Evolutionary conservation across 2,113 vertebrate genomes (phyloP), one percentile per base, ranked within the genome.

Genomic region (Hippocampus barbouri): DNA sequence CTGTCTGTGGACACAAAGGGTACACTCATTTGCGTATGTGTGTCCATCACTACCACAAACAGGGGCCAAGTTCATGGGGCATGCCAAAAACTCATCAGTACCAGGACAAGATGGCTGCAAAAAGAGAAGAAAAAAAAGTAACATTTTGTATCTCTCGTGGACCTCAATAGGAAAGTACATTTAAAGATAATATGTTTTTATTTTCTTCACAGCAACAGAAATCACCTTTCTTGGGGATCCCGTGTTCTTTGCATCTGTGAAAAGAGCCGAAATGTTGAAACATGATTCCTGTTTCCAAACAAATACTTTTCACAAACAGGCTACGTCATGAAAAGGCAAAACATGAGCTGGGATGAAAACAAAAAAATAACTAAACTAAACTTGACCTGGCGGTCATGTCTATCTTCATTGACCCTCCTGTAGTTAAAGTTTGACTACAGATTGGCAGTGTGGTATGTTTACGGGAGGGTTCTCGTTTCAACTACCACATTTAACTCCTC

Each of bases 21-120:
- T 54, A 61, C 94, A 95, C 83, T 94, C 93, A 11, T 94, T 96
- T 77, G 87, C 70, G 0, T 96, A 95, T 15, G 93, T 96, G 60
- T 85, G 89, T 18, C 93, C 88, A 0, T 96, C 91, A 0, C 86
- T 93, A 21, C 94, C 94, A 10, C 94, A 95, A 57, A 96, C 87
- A 0, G 94, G 94, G 34, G 84, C 64, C 1, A 91, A 23, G 79
- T 92, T 89, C 75, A 93, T 66, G 1, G 94, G 92, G 41, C 95
- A 95, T 0, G 89, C 90, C 12, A 59, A 0, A 0, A 90, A 76
- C 27, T 78, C 72, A 0, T 18, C 74, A 56, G 60, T 18, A 2
- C 66, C 41, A 30, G 75, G 74, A 64, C 92, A 93, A 3, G 10
- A n/a, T 1, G 92, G 85, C 92, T 91, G 81, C 62, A 66, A 43